Conservation (phyloP, 2,113 vertebrate genomes). For the Embiotoca jacksoni region DNA sequence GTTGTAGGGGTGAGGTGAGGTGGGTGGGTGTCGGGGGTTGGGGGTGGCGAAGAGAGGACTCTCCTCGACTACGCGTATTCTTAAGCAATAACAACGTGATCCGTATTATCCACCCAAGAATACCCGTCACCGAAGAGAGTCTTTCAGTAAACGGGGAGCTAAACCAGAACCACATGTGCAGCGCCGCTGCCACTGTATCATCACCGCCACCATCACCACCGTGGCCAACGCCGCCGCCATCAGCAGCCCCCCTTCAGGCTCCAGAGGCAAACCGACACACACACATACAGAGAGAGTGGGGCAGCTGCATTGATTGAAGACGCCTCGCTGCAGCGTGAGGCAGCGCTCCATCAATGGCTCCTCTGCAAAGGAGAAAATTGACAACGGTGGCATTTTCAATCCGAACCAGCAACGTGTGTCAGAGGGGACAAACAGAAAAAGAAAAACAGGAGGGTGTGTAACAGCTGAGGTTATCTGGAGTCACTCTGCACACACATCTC, state of each 20-base stretch:
- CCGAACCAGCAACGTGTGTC: constrained; percentile 61
- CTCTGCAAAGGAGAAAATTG: constrained; percentile 86
- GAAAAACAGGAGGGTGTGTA: constrained; percentile 16
- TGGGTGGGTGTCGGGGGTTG: constrained; percentile 65
- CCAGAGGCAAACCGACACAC: constrained; percentile 67
- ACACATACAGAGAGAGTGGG: constrained; percentile 59
- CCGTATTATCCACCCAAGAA: constrained; percentile 99
- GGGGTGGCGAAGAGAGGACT: constrained; percentile 93
- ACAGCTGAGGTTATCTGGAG: constrained; percentile 45
- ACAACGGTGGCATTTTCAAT: constrained; percentile 83
- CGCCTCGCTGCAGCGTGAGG: constrained; percentile 78
- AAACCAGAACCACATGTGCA: constrained; percentile 73
- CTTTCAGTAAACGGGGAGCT: constrained; percentile 81
- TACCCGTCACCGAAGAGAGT: constrained; percentile 99
- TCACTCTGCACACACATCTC: constrained; percentile 28
- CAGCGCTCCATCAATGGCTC: constrained; percentile 84
- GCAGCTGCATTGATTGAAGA: constrained; percentile 83
- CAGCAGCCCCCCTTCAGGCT: constrained; percentile 65
- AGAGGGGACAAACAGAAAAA: constrained; percentile 36
- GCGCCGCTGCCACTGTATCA: constrained; percentile 65
- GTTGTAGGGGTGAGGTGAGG: constrained; percentile 56
- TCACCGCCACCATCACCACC: constrained; percentile 48
- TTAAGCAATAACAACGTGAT: constrained; percentile 99
- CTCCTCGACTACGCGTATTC: constrained; percentile 99
- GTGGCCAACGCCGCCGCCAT: constrained; percentile 42